phyloP scores from a whole-genome alignment of 1,140 invertebrate genomes.

The Intoshia linei region DNA sequence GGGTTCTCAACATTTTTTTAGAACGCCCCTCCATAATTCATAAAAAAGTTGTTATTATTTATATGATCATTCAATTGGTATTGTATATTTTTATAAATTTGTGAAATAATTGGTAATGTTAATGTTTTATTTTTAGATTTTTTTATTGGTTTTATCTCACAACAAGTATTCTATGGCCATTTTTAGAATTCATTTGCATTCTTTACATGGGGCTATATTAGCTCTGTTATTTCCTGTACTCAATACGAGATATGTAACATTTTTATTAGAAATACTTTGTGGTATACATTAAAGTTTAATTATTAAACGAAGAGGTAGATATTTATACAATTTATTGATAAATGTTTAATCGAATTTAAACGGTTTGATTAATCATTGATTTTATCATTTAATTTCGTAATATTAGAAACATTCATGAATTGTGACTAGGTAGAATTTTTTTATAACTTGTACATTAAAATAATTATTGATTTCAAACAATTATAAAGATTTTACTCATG shows the following conservation, averaged over 20 bases:
- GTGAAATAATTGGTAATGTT: too few species aligned
- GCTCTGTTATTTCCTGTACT: constrained; percentile 62
- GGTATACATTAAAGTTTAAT: neutral
- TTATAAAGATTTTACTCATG: too few species aligned
- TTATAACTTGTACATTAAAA: too few species aligned
- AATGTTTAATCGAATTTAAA: neutral
- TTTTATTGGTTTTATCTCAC: constrained; percentile 45
- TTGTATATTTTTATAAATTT: too few species aligned
- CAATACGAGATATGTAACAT: constrained; percentile 47
- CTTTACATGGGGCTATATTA: constrained; percentile 53
- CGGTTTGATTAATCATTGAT: neutral
- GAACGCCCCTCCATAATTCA: too few species aligned
- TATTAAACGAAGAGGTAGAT: neutral
- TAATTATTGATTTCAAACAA: too few species aligned
- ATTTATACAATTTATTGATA: too few species aligned
- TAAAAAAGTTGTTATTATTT: too few species aligned
- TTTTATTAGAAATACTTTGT: constrained; percentile 2
- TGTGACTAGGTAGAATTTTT: too few species aligned
- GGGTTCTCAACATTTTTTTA: too few species aligned
- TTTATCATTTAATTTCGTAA: neutral
- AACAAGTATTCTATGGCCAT: constrained; percentile 40
- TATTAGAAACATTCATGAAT: neutral
- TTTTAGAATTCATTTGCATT: constrained; percentile 55
- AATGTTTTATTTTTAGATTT: constrained; percentile 47
- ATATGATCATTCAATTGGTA: too few species aligned